Conservation (phyloP, 2,888 invertebrate species). For the Zelleria hepariella region DNA sequence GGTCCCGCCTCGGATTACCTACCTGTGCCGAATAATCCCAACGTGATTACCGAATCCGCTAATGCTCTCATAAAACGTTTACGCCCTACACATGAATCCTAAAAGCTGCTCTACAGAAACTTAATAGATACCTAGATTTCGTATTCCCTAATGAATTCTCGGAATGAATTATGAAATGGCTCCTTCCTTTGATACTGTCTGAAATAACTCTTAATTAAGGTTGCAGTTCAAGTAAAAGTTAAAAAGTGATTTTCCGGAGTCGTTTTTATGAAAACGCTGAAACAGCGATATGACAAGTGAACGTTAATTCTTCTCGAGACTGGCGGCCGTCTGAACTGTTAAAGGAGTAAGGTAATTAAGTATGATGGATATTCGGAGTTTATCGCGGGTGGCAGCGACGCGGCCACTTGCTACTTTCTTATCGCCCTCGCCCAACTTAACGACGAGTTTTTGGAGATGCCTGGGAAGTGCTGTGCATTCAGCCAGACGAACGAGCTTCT, state of each 20-base stretch:
- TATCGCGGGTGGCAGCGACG: constrained; percentile 51
- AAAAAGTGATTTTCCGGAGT: constrained; percentile 3
- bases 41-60: constrained; percentile 14
- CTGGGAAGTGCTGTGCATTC: not conserved
- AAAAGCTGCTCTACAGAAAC: not conserved
- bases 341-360: constrained; percentile 64
- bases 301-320: constrained; percentile 43
- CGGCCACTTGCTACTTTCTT: constrained; percentile 40
- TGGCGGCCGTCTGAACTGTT: constrained; percentile 1
- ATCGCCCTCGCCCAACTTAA: not conserved
- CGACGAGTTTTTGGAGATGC: not conserved
- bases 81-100: not conserved
- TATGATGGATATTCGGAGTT: constrained; percentile 65
- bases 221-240: not conserved
- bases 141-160: not conserved
- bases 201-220: constrained; percentile 1
- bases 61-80: constrained; percentile 15
- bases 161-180: not conserved
- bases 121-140: not conserved
- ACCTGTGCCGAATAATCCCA: constrained; percentile 12
- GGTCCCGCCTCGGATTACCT: constrained; percentile 11
- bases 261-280: constrained; percentile 28
- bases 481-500: not conserved
- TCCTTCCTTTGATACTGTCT: not conserved
- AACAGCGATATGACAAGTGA: constrained; percentile 45